Conservation (phyloP, 2,888 invertebrate genomes). For the Blera fallax region DNA sequence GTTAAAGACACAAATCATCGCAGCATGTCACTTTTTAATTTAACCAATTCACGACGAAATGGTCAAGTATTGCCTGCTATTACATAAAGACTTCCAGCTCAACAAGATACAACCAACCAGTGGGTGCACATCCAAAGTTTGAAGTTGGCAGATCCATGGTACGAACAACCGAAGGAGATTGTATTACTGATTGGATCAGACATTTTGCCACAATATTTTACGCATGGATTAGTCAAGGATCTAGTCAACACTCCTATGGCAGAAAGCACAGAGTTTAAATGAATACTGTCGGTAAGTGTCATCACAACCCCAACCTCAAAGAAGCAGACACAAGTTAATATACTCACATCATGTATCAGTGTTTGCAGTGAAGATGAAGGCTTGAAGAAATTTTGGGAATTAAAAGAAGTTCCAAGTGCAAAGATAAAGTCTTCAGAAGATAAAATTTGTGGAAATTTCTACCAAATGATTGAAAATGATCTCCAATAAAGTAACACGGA, state of each 20-base stretch:
- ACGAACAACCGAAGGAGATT: not conserved
- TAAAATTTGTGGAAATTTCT: no score
- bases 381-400: constrained; percentile 8
- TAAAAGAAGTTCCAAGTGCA: not conserved
- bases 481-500: not conserved
- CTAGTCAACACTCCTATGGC: not conserved
- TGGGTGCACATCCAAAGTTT: not conserved
- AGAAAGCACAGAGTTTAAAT: no score
- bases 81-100: not conserved
- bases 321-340: not conserved
- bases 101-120: not conserved
- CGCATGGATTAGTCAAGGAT: not conserved
- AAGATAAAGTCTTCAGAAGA: not conserved
- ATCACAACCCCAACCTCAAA: no score
- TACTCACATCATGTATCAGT: not conserved
- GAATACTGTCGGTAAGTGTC: not conserved
- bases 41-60: no score
- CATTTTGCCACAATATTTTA: no score
- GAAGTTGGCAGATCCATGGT: not conserved
- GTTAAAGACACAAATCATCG: not conserved
- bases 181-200: not conserved
- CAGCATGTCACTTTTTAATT: no score
- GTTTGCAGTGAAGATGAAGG: not conserved
- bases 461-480: no score
- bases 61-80: no score